phyloP scores from a whole-genome alignment of 2,888 invertebrate species.

The Drosophila tripunctata region DNA sequence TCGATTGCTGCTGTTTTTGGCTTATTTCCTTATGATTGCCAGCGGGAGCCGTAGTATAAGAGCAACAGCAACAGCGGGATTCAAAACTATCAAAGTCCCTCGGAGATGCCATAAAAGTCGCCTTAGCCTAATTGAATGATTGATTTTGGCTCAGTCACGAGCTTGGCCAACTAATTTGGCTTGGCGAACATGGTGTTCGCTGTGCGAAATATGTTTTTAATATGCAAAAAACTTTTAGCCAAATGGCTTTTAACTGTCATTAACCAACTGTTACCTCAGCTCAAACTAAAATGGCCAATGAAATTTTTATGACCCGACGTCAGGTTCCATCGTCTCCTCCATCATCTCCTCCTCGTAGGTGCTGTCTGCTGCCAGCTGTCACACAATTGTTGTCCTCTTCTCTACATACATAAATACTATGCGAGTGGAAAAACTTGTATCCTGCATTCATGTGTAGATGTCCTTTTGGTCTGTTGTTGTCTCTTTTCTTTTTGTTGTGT shows the following conservation, averaged over 20 bases:
- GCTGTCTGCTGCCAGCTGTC: conserved; percentile 51
- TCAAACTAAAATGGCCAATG: conserved; percentile 69
- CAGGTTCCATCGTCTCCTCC: conserved; percentile 9
- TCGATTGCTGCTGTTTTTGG: conserved; percentile 41
- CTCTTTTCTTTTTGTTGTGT: conserved; percentile 44
- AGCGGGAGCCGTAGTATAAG: too few species aligned
- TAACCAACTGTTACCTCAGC: conserved; percentile 72
- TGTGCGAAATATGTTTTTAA: conserved; percentile 70
- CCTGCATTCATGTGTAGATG: conserved; percentile 33
- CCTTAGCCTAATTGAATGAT: conserved; percentile 75
- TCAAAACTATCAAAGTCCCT: conserved; percentile 61
- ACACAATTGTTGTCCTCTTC: conserved; percentile 13
- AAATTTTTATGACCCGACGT: conserved; percentile 71
- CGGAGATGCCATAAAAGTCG: conserved; percentile 63
- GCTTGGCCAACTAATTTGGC: conserved; percentile 53
- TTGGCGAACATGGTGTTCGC: conserved; percentile 23
- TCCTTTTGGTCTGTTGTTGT: conserved; percentile 27
- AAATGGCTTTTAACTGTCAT: conserved; percentile 78
- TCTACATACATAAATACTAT: conserved; percentile 3
- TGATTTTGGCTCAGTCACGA: conserved; percentile 48
- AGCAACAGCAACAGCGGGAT: conserved; percentile 50
- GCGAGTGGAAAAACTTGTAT: conserved; percentile 36
- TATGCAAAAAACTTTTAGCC: conserved; percentile 75
- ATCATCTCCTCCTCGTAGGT: conserved; percentile 6
- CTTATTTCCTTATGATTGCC: conserved; percentile 34